Percentiles rank a stretch among this genome's conserved stretches.
phyloP scores from a whole-genome alignment of 2,113 vertebrate species.

The Castor canadensis region DNA sequence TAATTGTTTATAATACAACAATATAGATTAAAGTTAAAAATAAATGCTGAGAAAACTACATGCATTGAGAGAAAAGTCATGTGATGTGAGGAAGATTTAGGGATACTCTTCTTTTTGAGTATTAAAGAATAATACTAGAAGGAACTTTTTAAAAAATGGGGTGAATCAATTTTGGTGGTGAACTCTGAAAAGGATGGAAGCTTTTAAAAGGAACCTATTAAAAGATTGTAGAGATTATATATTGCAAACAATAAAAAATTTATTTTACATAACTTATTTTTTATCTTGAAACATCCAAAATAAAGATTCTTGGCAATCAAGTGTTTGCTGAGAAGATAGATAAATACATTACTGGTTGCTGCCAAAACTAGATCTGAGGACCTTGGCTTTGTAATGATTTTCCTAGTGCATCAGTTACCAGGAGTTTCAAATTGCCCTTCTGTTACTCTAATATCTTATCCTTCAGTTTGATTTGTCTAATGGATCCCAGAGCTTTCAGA shows the following conservation, averaged over 20 bases:
- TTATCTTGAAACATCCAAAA: neutral
- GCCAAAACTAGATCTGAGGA: neutral
- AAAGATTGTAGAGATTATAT: neutral
- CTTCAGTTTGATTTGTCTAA: constrained; percentile 88
- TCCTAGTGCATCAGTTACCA: constrained; percentile 80
- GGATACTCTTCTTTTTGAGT: neutral
- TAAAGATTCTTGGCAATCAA: neutral
- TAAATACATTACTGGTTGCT: neutral
- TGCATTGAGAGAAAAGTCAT: neutral
- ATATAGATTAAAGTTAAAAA: neutral
- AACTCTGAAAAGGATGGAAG: neutral
- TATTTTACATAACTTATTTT: neutral
- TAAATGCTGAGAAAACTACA: neutral
- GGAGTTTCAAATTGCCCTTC: constrained; percentile 81
- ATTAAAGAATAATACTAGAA: neutral
- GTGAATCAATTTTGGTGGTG: neutral
- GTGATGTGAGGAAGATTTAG: neutral
- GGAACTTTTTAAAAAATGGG: neutral
- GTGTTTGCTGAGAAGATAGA: neutral
- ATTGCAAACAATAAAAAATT: neutral
- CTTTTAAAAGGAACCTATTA: neutral
- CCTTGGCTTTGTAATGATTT: constrained; percentile 73
- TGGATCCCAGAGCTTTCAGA: constrained; percentile 86
- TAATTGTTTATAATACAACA: neutral
- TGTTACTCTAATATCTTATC: constrained; percentile 85